Conservation (phyloP, 2,113 vertebrate genomes). For the Aphelocoma coerulescens region DNA sequence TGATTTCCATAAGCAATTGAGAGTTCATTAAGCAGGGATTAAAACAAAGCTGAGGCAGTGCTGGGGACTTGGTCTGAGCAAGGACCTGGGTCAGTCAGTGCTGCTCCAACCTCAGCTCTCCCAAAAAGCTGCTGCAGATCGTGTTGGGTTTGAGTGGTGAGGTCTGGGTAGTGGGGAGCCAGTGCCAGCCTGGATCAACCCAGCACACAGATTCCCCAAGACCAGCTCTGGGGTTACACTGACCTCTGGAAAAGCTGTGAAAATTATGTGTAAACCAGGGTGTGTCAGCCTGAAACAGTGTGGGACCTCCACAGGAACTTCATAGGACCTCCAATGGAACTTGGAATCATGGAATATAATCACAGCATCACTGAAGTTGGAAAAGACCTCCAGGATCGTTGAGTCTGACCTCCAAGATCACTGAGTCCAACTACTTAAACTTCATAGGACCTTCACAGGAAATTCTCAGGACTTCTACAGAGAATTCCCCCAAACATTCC, state of each 20-base stretch:
- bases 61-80: neutral
- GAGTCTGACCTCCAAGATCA: neutral
- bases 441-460: neutral
- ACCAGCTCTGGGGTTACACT: neutral
- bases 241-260: neutral
- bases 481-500: neutral
- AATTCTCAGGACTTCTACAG: neutral
- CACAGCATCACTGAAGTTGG: neutral
- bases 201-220: neutral
- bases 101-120: neutral
- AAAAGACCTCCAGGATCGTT: neutral
- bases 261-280: neutral
- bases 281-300: neutral
- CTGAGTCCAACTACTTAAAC: neutral
- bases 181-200: neutral
- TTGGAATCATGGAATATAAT: neutral
- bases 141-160: neutral
- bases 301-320: neutral
- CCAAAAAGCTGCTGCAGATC: neutral
- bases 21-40: neutral
- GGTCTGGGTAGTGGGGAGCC: neutral
- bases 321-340: neutral
- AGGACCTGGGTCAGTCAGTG: neutral
- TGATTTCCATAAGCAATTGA: slow-evolving; percentile 36
- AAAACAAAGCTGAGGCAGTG: neutral